phyloP scores from a whole-genome alignment of 2,888 invertebrate species.

The Epiblema foenella region DNA sequence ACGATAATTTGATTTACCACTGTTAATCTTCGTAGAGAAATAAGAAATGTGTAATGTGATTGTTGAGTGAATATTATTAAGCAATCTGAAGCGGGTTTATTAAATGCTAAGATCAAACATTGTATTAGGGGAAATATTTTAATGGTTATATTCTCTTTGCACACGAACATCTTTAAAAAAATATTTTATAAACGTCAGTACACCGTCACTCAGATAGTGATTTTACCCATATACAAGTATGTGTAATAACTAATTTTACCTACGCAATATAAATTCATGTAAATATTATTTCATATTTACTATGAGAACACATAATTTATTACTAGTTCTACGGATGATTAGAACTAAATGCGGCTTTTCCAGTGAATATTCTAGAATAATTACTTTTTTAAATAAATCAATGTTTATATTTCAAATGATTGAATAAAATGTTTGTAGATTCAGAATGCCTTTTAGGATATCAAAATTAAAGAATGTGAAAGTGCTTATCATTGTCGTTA shows the following conservation, averaged over 20 bases:
- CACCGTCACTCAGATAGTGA: no score
- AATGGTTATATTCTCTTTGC: no score
- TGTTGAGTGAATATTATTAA: neutral
- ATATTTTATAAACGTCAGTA: no score
- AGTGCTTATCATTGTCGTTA: neutral
- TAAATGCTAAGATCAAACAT: no score
- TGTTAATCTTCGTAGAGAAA: neutral
- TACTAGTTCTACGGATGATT: neutral
- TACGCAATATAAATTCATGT: neutral
- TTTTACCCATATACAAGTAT: no score
- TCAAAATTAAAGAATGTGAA: constrained; percentile 2
- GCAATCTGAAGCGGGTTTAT: no score
- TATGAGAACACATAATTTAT: neutral
- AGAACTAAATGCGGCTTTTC: neutral
- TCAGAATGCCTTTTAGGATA: neutral
- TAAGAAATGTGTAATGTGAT: neutral
- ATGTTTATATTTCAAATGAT: neutral
- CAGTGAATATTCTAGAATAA: neutral
- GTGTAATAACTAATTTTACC: neutral
- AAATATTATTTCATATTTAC: neutral
- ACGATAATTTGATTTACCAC: neutral
- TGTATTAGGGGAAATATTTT: no score
- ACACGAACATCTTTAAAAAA: no score
- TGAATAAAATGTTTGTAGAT: neutral
- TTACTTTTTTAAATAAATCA: neutral